Conservation (phyloP, 2,888 invertebrate genomes). For the Pseudolycoriella hygida region DNA sequence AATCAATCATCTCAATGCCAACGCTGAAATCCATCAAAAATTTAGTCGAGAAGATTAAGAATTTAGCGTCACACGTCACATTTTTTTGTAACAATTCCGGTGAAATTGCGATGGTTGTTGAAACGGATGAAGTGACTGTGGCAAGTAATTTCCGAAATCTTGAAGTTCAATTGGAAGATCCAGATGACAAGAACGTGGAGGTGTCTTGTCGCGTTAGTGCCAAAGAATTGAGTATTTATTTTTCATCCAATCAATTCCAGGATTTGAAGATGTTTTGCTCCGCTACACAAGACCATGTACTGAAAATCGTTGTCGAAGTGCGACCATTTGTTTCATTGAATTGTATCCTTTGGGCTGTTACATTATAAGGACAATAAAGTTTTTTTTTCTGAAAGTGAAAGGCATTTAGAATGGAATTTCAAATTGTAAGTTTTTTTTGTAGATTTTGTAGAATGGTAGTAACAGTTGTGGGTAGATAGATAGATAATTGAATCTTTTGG, state of each 20-base stretch:
- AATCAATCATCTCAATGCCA: constrained; percentile 62
- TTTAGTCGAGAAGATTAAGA: constrained; percentile 70
- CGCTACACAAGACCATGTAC: not conserved
- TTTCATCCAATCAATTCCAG: not conserved
- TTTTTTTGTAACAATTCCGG: constrained; percentile 58
- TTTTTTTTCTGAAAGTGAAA: no score
- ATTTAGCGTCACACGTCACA: constrained; percentile 50
- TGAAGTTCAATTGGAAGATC: constrained; percentile 26
- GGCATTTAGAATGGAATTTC: no score
- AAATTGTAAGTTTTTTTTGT: no score
- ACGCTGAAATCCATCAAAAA: constrained; percentile 56
- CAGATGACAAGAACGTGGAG: not conserved
- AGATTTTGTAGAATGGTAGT: no score
- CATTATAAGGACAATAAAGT: not conserved
- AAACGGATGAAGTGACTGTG: constrained; percentile 62
- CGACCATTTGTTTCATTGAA: not conserved
- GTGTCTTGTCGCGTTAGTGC: not conserved
- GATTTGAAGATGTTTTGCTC: not conserved
- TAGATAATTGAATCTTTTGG: no score
- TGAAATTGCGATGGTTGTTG: constrained; percentile 51
- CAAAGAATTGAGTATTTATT: not conserved
- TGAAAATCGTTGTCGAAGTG: not conserved
- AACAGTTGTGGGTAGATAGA: no score
- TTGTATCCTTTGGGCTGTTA: not conserved
- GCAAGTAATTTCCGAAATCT: constrained; percentile 66